Evolutionary conservation across 1,140 invertebrate genomes (phyloP), one percentile per base, ranked within the genome.

Genomic region (Papilio xuthus): DNA sequence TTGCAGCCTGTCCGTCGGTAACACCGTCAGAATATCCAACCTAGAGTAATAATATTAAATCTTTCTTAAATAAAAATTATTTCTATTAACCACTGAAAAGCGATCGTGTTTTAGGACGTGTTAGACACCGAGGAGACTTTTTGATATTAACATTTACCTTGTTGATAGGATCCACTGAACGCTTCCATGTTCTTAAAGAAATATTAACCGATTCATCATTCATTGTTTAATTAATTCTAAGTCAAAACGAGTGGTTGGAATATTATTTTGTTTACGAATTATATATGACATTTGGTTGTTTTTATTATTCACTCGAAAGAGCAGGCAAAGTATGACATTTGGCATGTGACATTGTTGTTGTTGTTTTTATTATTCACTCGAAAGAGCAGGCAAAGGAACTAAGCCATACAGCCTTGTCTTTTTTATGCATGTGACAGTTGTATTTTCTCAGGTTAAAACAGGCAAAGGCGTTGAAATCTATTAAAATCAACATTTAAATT

Each of bases 21-120:
- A 88, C 86, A 6, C 92, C 92, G 84, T 93, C 87, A 32, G 86
- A 87, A 77, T 88, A 93, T 20, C 87, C 90, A 78, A 83, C 82
- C 90, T 93, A 69, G 4, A 6, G 32, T 37, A 37, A 3, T 1
- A 37, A 37, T 37, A 37, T 37, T 37, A 7, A 37, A 73, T 28
- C 23, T 77, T 79, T 70, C n/a, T 56, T 28, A 69, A 23, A 28
- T 53, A 4, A 47, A 47, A 47, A 47, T 15, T 13, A 18, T 4
- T 47, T 47, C 44, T 47, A 15, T 47, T 47, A 18, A 47, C 12
- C 13, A 47, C 1, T 4, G 44, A 47, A 47, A 6, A 12, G 9
- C 13, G 42, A 15, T 47, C 44, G 13, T 47, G 2, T 47, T 47
- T 47, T 18, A 47, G 13, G 44, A 18, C 44, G 1, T 13, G 44